Evolutionary conservation across 2,888 invertebrate species (phyloP).

Genomic region (Eupithecia pulchellata): DNA sequence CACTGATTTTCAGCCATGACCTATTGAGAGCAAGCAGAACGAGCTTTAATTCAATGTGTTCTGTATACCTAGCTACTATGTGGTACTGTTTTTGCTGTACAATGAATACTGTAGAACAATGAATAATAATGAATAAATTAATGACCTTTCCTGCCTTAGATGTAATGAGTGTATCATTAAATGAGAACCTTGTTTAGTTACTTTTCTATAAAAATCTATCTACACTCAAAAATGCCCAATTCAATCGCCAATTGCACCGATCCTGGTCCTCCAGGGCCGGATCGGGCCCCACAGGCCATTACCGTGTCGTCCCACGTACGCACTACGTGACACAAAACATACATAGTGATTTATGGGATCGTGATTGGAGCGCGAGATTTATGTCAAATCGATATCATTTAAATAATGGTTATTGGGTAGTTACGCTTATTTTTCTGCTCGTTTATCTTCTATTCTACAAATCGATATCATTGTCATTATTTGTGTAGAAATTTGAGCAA

Average conservation of each 20-base stretch:
- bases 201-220: not conserved
- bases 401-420: constrained; percentile 9
- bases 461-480: not conserved
- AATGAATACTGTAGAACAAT: no score
- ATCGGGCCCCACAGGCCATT: constrained; percentile 25
- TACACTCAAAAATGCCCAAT: not conserved
- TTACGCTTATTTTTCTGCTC: constrained; percentile 4
- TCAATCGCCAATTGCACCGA: constrained; percentile 9
- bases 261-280: constrained; percentile 11
- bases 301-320: constrained; percentile 19
- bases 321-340: constrained; percentile 18
- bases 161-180: no score
- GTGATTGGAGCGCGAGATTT: constrained; percentile 30
- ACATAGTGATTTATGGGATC: constrained; percentile 32
- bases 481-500: not conserved
- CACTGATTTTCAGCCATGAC: no score
- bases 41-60: no score
- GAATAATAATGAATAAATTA: no score
- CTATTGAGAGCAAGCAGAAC: no score
- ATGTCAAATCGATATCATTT: constrained; percentile 25
- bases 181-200: not conserved
- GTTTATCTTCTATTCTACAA: constrained; percentile 2
- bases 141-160: no score
- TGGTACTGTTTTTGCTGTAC: no score
- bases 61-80: no score